phyloP scores from a whole-genome alignment of 2,797 vertebrate species.

The Tadarida brasiliensis region DNA sequence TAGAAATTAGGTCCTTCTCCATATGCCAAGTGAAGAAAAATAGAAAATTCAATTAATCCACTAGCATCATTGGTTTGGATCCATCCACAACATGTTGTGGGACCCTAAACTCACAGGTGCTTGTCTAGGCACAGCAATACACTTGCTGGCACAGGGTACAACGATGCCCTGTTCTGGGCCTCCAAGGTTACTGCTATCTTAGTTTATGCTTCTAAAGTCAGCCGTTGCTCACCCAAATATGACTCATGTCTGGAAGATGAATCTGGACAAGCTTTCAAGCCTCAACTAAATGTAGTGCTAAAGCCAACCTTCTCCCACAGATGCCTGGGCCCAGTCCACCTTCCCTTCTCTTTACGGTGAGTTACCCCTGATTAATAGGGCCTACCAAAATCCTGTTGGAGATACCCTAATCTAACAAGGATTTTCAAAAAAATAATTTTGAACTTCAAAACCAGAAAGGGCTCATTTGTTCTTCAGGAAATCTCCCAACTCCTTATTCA shows the following conservation, averaged over 20 bases:
- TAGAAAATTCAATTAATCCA: not conserved
- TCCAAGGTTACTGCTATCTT: not conserved
- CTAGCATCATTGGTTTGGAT: not conserved
- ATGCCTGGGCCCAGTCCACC: not conserved
- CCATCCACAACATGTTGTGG: not conserved
- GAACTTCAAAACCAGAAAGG: slow-evolving; percentile 48
- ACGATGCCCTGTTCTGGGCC: not conserved
- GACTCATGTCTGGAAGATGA: not conserved
- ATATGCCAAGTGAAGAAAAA: slow-evolving; percentile 16
- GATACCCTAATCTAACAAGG: not conserved
- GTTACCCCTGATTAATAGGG: not conserved
- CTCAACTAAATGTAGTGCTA: not conserved
- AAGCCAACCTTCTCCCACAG: not conserved
- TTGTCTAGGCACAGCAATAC: not conserved
- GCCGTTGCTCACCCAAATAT: not conserved
- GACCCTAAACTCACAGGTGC: not conserved
- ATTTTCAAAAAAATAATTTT: not conserved
- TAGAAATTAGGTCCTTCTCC: not conserved
- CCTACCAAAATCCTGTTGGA: not conserved
- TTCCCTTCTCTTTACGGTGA: not conserved
- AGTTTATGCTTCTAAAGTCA: not conserved
- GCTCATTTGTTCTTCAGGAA: slow-evolving; percentile 23
- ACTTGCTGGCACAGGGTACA: not conserved
- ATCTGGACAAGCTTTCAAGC: not conserved
- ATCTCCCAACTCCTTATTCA: slow-evolving; percentile 6